Base-by-base conservation (phyloP, 2,113 vertebrate species). In the Nibea albiflora region DNA sequence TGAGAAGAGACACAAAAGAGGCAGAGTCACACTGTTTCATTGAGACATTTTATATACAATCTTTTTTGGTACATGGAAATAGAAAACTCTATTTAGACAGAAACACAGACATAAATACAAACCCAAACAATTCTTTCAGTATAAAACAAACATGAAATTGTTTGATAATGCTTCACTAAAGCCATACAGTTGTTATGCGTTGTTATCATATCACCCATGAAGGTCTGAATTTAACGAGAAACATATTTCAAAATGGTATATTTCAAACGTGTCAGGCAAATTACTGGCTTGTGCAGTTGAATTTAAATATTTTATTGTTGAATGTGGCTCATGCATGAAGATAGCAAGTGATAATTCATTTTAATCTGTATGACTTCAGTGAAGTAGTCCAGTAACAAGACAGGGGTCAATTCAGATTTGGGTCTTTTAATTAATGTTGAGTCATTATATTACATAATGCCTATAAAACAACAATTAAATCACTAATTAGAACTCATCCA, bases 51-150 rank as follows among this genome's bases (percentile, higher is more conserved):
- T 94, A 95, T 94, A 94, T 93, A 94, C 92, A 94, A 93, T 89
- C 73, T 92, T 94, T 93, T 95, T 94, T 95, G 94, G 94, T 94
- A 93, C 92, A 94, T 88, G 89, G 87, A 92, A 91, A 93, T 94
- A 94, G 80, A 95, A 95, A 95, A 91, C 80, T 89, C 88, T 89
- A 90, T 92, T 90, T 86, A 81, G 89, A 93, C 91, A 92, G 89
- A 89, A 92, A 92, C 90, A 84, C 73, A 92, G 84, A 94, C 92
- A 92, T 94, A 94, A 94, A 95, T 94, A 94, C 90, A 93, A 91
- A 88, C 86, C 89, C 82, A 80, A 92, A 92, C 88, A 91, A 81
- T 80, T 84, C 62, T 90, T 92, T 90, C 86, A 84, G 76, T 94
- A 95, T 89, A 94, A 94, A 93, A 93, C 88, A 90, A 80, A 89